Percentiles rank a stretch among this genome's conserved stretches.
Conservation (phyloP, 2,888 invertebrate species). For the Lottia gigantea region DNA sequence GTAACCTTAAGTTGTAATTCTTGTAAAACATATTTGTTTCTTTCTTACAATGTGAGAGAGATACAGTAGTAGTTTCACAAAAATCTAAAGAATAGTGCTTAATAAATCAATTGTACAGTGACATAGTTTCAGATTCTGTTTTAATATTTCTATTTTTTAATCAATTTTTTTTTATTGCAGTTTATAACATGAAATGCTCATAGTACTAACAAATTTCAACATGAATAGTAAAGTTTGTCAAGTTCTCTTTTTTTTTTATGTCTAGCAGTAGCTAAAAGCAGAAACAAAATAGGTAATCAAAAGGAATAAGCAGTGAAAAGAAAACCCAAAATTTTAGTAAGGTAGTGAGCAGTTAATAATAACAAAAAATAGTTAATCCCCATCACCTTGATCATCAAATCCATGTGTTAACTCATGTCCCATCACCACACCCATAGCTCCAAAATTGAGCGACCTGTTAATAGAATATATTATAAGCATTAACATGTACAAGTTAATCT, state of each 20-base stretch:
- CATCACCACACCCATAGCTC: constrained; percentile 67
- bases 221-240: neutral
- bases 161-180: too few relatives aligned
- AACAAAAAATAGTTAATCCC: neutral
- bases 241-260: too few relatives aligned
- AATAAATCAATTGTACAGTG: too few relatives aligned
- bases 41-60: too few relatives aligned
- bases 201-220: neutral
- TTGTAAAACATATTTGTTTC: too few relatives aligned
- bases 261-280: neutral
- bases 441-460: constrained; percentile 62
- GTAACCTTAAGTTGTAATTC: too few relatives aligned
- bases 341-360: neutral
- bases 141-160: too few relatives aligned
- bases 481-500: too few relatives aligned
- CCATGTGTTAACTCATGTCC: constrained; percentile 68
- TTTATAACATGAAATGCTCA: too few relatives aligned
- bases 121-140: too few relatives aligned
- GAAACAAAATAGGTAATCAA: neutral
- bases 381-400: constrained; percentile 65
- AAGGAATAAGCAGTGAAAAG: neutral
- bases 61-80: neutral
- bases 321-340: neutral
- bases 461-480: neutral
- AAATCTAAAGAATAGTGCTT: neutral